Evolutionary conservation across 2,113 vertebrate species (phyloP).

Genomic region (Equus quagga): DNA sequence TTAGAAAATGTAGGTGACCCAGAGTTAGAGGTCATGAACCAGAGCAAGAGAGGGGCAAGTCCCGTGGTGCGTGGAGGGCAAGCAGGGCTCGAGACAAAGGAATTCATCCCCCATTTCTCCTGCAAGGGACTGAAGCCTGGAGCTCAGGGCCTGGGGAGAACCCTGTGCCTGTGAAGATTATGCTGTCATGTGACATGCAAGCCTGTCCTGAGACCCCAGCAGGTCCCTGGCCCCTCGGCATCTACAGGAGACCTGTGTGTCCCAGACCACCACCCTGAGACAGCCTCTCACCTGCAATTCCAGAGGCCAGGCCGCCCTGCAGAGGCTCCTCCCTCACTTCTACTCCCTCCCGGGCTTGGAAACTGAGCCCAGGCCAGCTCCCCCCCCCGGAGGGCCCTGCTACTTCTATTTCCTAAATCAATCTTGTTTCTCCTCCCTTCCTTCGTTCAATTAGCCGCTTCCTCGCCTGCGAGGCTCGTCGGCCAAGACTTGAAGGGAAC

Average conservation of each 20-base stretch:
- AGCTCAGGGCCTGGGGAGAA: background rate
- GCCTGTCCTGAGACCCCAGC: background rate
- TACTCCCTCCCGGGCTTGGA: fast-evolving
- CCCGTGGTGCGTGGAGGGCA: fast-evolving
- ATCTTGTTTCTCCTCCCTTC: background rate
- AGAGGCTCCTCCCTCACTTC: background rate
- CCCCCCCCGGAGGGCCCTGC: too few species aligned
- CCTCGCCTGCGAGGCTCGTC: fast-evolving
- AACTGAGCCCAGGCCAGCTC: background rate
- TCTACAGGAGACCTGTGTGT: background rate
- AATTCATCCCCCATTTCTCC: background rate
- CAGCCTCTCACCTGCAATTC: background rate
- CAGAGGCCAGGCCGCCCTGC: too few species aligned
- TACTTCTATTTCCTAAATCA: background rate
- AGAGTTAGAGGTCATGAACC: background rate
- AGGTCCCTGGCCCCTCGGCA: background rate
- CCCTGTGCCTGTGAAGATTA: background rate
- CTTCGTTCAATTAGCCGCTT: background rate
- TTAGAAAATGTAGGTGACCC: background rate
- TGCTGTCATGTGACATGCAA: fast-evolving
- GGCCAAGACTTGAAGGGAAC: background rate
- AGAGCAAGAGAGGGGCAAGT: background rate
- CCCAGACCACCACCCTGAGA: background rate
- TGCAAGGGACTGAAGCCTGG: background rate
- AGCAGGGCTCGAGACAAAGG: fast-evolving